Evolutionary conservation across 2,888 invertebrate genomes (phyloP), one percentile per base, ranked within the genome.

Genomic region (Pandemis corylana): DNA sequence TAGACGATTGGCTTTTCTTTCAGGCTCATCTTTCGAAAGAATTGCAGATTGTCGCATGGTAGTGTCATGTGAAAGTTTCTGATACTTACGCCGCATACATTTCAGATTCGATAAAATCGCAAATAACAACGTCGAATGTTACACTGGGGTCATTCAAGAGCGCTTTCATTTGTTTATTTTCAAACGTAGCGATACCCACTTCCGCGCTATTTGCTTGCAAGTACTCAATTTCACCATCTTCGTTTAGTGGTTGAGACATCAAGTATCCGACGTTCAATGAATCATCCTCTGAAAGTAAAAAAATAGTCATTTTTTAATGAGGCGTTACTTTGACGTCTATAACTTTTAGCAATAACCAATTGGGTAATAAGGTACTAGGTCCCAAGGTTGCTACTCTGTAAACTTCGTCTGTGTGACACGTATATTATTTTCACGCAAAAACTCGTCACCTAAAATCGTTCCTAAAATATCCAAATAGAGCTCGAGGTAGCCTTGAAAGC

Each of bases 21-120:
- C 28, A 36, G 28, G 28, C 28, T 36, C 28, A 36, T 36, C 28
- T 36, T 36, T 2, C 28, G 4, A 36, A 4, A 36, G 28, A 36
- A 36, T 36, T 4, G 28, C 28, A 36, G 28, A 2, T 36, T 36
- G 28, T 4, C 28, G 0, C 28, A 36, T 36, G 28, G 4, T 36
- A 36, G 28, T 36, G 28, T 36, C 28, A 46, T 46, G 3, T 46
- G 9, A 46, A 46, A 9, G 10, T 7, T 61, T 28, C 61, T 9
- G 15, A 56, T 56, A 70, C 69, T 63, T 51, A 70, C 69, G 69
- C 69, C 0, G 62, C 49, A 51, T 70, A 63, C 5, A 70, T 51
- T 70, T 70, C 69, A 36, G 69, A 12, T 70, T 70, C 69, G 63
- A 70, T 12, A 15, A 63, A 70, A 15, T 71, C 71, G 10, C 56